Conservation (phyloP, 2,797 vertebrate genomes). For the Chelon auratus region DNA sequence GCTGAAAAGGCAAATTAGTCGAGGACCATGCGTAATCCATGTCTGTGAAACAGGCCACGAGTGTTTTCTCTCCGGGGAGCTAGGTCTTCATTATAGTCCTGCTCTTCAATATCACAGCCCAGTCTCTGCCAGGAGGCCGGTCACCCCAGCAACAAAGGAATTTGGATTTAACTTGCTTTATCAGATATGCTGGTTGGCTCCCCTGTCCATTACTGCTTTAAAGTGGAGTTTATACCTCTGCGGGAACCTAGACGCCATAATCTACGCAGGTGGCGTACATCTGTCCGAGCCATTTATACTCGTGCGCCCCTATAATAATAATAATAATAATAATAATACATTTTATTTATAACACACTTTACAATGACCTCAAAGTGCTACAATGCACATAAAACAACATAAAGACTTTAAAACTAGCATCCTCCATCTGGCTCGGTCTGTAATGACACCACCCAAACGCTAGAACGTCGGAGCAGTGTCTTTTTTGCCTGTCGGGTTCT, state of each 20-base stretch:
- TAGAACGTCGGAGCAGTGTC: too few species aligned
- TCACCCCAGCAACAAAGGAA: slow-evolving; percentile 59
- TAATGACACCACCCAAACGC: too few species aligned
- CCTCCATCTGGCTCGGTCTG: too few species aligned
- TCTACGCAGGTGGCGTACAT: too few species aligned
- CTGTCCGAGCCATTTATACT: too few species aligned
- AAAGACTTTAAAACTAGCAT: too few species aligned
- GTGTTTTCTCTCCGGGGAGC: slow-evolving; percentile 68
- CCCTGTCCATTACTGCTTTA: slow-evolving; percentile 2
- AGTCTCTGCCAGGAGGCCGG: slow-evolving; percentile 22
- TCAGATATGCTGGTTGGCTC: slow-evolving; percentile 22
- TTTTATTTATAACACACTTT: too few species aligned
- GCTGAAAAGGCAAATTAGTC: slow-evolving; percentile 72
- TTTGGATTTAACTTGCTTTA: slow-evolving; percentile 30
- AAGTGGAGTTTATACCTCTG: neutral
- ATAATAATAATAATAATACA: too few species aligned
- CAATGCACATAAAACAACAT: too few species aligned
- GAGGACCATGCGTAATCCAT: slow-evolving; percentile 58
- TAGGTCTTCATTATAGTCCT: slow-evolving; percentile 58
- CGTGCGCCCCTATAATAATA: too few species aligned
- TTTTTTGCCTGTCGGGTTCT: slow-evolving; percentile 10
- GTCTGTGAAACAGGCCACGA: slow-evolving; percentile 62
- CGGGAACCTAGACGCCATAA: too few species aligned
- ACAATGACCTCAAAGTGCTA: too few species aligned
- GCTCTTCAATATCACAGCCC: slow-evolving; percentile 50